phyloP scores from a whole-genome alignment of 2,888 invertebrate genomes.

The Pinctada fucata region DNA sequence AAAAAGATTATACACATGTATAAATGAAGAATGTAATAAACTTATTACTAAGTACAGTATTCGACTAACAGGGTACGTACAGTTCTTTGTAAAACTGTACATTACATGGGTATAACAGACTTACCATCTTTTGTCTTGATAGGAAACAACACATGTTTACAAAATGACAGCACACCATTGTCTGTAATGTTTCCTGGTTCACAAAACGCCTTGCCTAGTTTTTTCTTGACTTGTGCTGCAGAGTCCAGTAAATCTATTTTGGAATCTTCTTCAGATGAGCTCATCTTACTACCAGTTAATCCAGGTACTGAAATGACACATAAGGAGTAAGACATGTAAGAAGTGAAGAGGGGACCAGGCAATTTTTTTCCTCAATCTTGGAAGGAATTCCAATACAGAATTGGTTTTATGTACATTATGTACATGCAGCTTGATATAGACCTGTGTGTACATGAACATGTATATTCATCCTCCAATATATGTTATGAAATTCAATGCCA shows the following conservation, averaged over 20 bases:
- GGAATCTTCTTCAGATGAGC: constrained; percentile 97
- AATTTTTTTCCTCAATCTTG: too few species aligned
- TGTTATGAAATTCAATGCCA: too few species aligned
- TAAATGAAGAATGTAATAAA: too few species aligned
- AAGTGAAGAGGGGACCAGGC: too few species aligned
- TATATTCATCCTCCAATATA: too few species aligned
- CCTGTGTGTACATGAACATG: too few species aligned
- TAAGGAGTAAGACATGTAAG: background rate
- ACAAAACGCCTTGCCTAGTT: constrained; percentile 84
- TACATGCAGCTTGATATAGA: background rate
- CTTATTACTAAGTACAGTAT: too few species aligned
- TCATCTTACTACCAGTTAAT: constrained; percentile 84
- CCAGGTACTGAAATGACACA: constrained; percentile 73
- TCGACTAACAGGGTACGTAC: too few species aligned
- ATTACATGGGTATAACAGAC: too few species aligned
- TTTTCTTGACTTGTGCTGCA: constrained; percentile 91
- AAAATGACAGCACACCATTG: constrained; percentile 96
- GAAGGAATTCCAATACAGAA: background rate
- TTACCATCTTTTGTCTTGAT: constrained; percentile 53
- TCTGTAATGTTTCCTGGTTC: constrained; percentile 90
- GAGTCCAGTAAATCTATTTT: constrained; percentile 98
- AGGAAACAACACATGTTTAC: constrained; percentile 92
- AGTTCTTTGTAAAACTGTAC: too few species aligned
- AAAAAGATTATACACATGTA: too few species aligned
- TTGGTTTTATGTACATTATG: background rate